Conservation (phyloP, 2,113 vertebrate genomes). For the Rhizomys pruinosus region DNA sequence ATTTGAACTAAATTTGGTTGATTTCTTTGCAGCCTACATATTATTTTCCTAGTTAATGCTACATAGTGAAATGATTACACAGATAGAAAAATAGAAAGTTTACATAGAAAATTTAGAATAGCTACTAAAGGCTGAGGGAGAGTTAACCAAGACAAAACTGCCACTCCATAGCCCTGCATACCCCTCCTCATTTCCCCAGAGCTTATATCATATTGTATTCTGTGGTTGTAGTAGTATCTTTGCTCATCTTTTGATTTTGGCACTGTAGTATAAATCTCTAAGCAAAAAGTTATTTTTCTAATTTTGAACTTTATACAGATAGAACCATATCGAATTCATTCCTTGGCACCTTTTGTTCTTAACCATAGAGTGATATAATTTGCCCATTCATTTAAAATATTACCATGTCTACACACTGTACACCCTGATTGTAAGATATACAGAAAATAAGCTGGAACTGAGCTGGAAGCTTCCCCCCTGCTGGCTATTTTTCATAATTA, state of each 20-base stretch:
- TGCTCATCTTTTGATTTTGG: conserved; percentile 4
- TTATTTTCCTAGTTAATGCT: neutral
- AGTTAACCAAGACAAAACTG: neutral
- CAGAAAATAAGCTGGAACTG: neutral
- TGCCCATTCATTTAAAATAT: conserved; percentile 11
- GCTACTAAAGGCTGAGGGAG: neutral
- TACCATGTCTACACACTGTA: neutral
- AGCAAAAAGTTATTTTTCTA: neutral
- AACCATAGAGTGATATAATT: neutral
- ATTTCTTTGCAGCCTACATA: neutral
- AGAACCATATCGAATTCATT: neutral
- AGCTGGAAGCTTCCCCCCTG: neutral
- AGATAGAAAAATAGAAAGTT: conserved; percentile 5
- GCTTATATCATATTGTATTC: neutral
- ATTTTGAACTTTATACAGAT: neutral
- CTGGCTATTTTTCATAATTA: neutral
- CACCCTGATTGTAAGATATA: neutral
- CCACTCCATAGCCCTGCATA: neutral
- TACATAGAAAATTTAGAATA: neutral
- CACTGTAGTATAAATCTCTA: neutral
- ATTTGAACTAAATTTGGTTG: neutral
- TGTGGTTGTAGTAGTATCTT: neutral
- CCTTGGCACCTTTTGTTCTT: neutral
- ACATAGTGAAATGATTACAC: neutral
- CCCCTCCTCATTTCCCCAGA: neutral